Conservation (phyloP, 2,797 vertebrate genomes). For the Mus caroli region DNA sequence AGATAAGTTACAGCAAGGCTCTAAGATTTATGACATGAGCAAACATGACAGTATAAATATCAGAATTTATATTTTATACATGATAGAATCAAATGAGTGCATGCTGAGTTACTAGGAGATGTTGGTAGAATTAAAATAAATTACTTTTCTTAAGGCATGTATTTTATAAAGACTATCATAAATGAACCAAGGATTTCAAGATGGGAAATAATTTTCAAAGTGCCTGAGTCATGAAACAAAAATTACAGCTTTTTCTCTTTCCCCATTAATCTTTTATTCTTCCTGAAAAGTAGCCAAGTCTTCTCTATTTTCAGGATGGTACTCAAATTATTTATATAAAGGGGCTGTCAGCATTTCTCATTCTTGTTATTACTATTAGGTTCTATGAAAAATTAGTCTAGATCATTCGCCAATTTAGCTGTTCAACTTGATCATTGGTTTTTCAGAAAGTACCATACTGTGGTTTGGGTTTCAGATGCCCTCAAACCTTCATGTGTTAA, state of each 20-base stretch:
- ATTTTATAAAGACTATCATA: slow-evolving; percentile 45
- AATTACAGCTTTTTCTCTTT: slow-evolving; percentile 2
- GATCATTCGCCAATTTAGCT: slow-evolving; percentile 59
- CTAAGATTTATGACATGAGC: slow-evolving; percentile 1
- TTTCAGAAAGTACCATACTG: slow-evolving; percentile 75
- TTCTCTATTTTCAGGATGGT: slow-evolving; percentile 62
- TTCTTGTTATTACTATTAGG: slow-evolving; percentile 75
- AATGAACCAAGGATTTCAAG: neutral
- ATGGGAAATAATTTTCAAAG: slow-evolving; percentile 32
- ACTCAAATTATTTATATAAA: slow-evolving; percentile 54
- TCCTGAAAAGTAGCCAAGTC: neutral
- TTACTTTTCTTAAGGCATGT: neutral
- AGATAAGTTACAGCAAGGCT: slow-evolving; percentile 5
- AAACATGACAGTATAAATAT: slow-evolving; percentile 21
- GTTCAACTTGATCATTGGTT: slow-evolving; percentile 70
- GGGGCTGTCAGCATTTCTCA: slow-evolving; percentile 62
- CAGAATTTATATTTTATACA: slow-evolving; percentile 35
- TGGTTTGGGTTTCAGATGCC: neutral
- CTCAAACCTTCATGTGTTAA: neutral
- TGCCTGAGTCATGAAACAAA: neutral
- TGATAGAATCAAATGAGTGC: slow-evolving; percentile 32
- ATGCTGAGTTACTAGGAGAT: slow-evolving; percentile 15
- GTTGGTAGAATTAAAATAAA: neutral
- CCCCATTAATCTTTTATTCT: neutral
- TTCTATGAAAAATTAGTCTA: slow-evolving; percentile 75